Percentiles rank a stretch among this genome's conserved stretches.
These are phyloP conservation scores for Acholoe squamosa DNA, from an alignment of 2,888 invertebrate genomes.

Conservation along the genomic window DNA sequence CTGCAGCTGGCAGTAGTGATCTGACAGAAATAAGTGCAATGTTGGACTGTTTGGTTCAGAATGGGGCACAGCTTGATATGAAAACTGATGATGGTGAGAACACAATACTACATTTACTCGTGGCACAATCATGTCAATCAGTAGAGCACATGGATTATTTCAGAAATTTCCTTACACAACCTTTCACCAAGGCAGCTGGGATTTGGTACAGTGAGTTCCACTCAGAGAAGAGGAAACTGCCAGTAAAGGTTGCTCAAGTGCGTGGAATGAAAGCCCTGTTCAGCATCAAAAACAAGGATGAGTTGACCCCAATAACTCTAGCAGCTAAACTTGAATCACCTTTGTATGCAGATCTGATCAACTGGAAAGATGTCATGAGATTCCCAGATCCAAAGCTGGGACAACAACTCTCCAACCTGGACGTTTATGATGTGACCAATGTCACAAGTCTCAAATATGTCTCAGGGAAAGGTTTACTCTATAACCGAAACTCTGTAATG, in stretches of 20 bases:
- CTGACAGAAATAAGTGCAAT: neutral
- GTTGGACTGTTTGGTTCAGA: neutral
- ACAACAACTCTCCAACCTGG: neutral
- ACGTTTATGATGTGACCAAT: constrained; percentile 12
- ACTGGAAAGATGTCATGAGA: constrained; percentile 35
- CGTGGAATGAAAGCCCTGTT: neutral
- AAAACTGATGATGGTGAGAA: neutral
- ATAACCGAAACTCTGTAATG: neutral
- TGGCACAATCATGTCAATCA: neutral
- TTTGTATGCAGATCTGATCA: neutral
- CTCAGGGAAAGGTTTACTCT: neutral
- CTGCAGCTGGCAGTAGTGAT: neutral
- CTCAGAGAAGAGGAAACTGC: neutral
- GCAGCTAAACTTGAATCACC: constrained; percentile 30
- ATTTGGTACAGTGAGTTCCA: neutral
- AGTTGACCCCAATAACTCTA: neutral
- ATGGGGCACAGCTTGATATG: neutral
- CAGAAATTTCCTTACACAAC: neutral
- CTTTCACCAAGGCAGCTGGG: neutral
- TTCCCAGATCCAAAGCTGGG: neutral
- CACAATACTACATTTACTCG: neutral
- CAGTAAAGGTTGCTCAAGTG: neutral
- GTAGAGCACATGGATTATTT: neutral
- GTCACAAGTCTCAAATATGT: neutral
- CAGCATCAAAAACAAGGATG: neutral